These are phyloP conservation scores for Etia nguti DNA, from an alignment of 2,113 vertebrate genomes.

Conservation along the genomic window DNA sequence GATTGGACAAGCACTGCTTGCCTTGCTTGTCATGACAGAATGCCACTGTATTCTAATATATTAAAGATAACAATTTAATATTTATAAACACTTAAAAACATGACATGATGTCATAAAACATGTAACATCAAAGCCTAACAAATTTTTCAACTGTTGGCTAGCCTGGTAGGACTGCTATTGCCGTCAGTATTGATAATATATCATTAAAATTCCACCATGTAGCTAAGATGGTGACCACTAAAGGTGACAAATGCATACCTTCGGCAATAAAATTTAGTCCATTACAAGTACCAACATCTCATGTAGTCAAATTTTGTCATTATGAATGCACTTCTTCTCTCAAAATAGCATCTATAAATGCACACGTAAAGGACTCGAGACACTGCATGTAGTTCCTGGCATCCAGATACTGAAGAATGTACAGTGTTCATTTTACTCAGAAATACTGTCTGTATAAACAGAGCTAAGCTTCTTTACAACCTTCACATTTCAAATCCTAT, in stretches of 20 bases:
- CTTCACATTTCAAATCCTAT: not conserved
- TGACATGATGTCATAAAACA: too few relatives aligned
- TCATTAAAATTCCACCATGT: not conserved
- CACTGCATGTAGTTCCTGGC: accelerated
- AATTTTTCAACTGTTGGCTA: not conserved
- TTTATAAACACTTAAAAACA: not conserved
- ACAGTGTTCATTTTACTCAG: not conserved
- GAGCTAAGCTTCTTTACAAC: not conserved
- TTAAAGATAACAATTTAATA: not conserved
- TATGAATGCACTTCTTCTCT: not conserved
- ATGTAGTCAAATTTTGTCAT: not conserved
- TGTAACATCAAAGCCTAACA: not conserved
- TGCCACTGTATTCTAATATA: not conserved
- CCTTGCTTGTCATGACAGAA: too few relatives aligned
- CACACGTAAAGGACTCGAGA: accelerated
- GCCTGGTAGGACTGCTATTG: not conserved
- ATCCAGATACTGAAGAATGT: not conserved
- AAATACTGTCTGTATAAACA: not conserved
- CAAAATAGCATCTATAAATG: not conserved
- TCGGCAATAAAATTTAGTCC: not conserved
- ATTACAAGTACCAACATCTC: not conserved
- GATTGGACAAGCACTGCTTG: too few relatives aligned
- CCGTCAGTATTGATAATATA: not conserved
- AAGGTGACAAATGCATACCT: not conserved
- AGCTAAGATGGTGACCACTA: not conserved